These are phyloP conservation scores for Nothocercus nigrocapillus DNA, from an alignment of 2,113 vertebrate species.

Conservation along the genomic window DNA sequence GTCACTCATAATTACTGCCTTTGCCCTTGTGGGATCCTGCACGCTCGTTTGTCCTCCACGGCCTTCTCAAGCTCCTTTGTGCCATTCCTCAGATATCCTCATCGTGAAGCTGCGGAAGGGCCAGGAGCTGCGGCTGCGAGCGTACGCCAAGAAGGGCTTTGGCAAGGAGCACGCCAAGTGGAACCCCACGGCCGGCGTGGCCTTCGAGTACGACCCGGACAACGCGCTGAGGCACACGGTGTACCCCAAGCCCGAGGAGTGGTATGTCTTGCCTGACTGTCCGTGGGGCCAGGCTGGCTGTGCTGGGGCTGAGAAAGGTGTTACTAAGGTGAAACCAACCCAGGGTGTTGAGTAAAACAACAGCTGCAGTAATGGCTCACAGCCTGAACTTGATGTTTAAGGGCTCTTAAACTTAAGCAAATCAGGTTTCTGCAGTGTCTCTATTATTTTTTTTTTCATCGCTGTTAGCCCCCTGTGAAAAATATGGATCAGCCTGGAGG, in stretches of 20 bases:
- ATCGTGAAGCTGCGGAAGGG: conserved; percentile 96
- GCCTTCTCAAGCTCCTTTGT: rapidly evolving
- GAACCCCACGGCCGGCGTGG: conserved; percentile 96
- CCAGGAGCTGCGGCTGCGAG: conserved; percentile 92
- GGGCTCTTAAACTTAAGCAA: background rate
- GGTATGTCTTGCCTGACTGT: conserved; percentile 73
- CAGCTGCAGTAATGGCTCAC: background rate
- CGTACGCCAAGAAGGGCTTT: conserved; percentile 97
- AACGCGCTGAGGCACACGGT: conserved; percentile 95
- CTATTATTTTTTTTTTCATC: background rate
- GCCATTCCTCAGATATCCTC: conserved; percentile 85
- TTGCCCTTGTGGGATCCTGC: background rate
- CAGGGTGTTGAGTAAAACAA: background rate
- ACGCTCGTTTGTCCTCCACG: background rate
- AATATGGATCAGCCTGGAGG: background rate
- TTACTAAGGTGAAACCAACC: background rate
- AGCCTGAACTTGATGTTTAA: background rate
- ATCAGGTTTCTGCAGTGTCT: background rate
- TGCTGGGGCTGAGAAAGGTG: background rate
- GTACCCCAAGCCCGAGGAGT: conserved; percentile 95
- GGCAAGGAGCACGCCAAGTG: conserved; percentile 99
- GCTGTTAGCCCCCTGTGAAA: background rate
- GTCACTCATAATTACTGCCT: background rate
- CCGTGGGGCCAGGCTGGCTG: background rate
- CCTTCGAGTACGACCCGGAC: conserved; percentile 97